Percentiles rank a stretch among this genome's conserved stretches.
Evolutionary conservation across 2,797 vertebrate genomes (phyloP).

Genomic region (Tokudaia tokunoshimensis): DNA sequence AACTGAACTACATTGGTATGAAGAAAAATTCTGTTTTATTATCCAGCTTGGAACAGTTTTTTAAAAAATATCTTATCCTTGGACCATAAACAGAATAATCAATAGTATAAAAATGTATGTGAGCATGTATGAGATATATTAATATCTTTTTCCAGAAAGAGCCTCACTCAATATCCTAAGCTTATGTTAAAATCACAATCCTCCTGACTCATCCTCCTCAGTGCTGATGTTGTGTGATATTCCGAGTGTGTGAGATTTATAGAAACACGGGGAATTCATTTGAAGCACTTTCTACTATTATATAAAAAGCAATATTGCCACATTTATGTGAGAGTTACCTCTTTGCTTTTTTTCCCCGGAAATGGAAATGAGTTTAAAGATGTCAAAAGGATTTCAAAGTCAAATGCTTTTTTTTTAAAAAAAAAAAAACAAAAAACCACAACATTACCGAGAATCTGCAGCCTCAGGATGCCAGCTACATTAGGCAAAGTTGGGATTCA

Average conservation of each 20-base stretch:
- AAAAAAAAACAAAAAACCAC: not conserved
- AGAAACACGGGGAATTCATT: not conserved
- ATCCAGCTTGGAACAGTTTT: not conserved
- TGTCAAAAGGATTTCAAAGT: conserved; percentile 56
- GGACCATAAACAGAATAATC: not conserved
- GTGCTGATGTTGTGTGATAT: not conserved
- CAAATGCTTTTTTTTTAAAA: conserved; percentile 45
- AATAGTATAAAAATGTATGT: not conserved
- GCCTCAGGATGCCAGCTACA: not conserved
- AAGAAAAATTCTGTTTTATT: conserved; percentile 20
- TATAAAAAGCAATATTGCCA: not conserved
- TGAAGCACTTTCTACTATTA: not conserved
- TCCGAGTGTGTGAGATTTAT: not conserved
- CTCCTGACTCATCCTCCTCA: not conserved
- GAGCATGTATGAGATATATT: not conserved
- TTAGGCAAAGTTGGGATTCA: not conserved
- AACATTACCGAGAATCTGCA: not conserved
- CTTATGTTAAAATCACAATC: not conserved
- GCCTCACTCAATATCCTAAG: not conserved
- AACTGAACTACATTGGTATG: not conserved
- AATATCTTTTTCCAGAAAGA: not conserved
- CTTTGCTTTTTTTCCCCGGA: not conserved
- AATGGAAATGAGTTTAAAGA: conserved; percentile 59
- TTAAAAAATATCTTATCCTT: conserved; percentile 20
- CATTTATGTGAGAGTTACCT: not conserved